A percentile compares a stretch with the other conserved stretches of the same genome.
phyloP scores from a whole-genome alignment of 1,140 invertebrate genomes.

The Agrypnia vestita region DNA sequence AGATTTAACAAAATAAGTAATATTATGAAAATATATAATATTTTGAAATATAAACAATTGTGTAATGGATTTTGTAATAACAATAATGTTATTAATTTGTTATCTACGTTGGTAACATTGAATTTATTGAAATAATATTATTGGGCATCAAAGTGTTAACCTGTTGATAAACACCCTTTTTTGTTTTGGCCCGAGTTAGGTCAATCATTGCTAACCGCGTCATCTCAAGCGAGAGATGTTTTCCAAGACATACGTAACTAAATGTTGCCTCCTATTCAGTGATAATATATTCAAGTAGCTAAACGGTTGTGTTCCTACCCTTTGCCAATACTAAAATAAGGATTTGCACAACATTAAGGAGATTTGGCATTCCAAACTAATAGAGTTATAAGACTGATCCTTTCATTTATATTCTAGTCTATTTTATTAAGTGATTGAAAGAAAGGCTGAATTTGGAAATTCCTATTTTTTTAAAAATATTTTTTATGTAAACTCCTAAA shows the following conservation, averaged over 20 bases:
- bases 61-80: no score
- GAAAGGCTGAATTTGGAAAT: constrained; percentile 22
- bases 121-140: neutral
- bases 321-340: neutral
- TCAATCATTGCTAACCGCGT: constrained; percentile 33
- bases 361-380: neutral
- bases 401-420: constrained; percentile 1
- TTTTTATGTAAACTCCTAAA: constrained; percentile 8
- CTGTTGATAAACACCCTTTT: constrained; percentile 40
- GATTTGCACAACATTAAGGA: neutral
- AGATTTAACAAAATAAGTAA: no score
- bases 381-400: constrained; percentile 26
- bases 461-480: constrained; percentile 7
- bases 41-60: no score
- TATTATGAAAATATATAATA: no score
- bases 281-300: constrained; percentile 25
- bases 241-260: neutral
- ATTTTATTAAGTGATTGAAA: neutral
- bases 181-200: constrained; percentile 28
- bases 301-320: constrained; percentile 33
- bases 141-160: constrained; percentile 21
- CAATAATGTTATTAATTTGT: no score
- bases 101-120: no score
- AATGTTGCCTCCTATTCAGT: constrained; percentile 27
- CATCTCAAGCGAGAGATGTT: constrained; percentile 36